phyloP scores from a whole-genome alignment of 1,140 invertebrate species.

The Gryllus bimaculatus region DNA sequence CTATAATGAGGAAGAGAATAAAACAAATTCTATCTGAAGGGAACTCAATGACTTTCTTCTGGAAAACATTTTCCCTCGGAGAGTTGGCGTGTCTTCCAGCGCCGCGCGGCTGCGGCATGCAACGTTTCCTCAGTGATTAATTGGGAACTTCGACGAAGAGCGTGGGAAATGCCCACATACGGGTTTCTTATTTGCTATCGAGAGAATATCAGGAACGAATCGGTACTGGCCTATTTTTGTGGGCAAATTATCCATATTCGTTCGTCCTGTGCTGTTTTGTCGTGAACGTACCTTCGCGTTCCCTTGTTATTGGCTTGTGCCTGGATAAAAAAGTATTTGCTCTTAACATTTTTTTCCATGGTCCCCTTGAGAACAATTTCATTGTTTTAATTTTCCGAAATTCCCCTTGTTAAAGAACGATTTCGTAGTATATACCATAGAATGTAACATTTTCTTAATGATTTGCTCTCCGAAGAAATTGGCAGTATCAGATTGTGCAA shows the following conservation, averaged over 20 bases:
- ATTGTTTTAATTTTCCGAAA: no score
- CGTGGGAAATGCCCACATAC: not conserved
- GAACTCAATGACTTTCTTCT: constrained; percentile 1
- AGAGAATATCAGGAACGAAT: not conserved
- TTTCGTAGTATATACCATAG: no score
- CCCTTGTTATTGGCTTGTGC: no score
- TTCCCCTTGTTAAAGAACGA: no score
- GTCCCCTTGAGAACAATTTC: no score
- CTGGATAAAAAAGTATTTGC: no score
- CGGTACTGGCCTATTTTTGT: not conserved
- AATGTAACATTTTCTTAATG: no score
- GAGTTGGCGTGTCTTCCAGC: not conserved
- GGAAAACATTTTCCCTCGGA: not conserved
- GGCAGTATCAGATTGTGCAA: no score
- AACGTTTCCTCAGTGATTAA: not conserved
- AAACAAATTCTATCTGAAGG: constrained; percentile 1
- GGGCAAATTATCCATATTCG: not conserved
- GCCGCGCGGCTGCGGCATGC: not conserved
- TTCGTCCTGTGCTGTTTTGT: no score
- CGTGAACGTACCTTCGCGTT: no score
- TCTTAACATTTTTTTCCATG: no score
- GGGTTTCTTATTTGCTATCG: not conserved
- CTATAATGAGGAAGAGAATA: not conserved
- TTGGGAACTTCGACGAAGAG: not conserved
- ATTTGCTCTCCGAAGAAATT: no score